Evolutionary conservation across 1,140 invertebrate species (phyloP).

Genomic region (Nylanderia fulva): DNA sequence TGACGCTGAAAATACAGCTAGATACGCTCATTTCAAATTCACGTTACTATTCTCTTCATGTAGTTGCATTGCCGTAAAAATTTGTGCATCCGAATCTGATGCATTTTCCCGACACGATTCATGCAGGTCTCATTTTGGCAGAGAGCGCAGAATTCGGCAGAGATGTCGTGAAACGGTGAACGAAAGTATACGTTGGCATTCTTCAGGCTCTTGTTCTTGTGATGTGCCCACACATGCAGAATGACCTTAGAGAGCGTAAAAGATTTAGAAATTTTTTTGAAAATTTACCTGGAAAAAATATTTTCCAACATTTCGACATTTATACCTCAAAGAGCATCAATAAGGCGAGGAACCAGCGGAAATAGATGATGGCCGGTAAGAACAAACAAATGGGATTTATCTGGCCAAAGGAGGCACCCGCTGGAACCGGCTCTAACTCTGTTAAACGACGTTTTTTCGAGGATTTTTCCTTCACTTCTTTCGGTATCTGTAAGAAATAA

Average conservation of each 20-base stretch:
- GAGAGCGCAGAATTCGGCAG: conserved; percentile 87
- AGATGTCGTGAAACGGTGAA: conserved; percentile 86
- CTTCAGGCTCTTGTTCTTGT: conserved; percentile 85
- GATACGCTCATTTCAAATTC: conserved; percentile 12
- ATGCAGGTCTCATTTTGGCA: conserved; percentile 86
- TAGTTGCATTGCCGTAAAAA: conserved; percentile 81
- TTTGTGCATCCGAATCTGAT: conserved; percentile 82
- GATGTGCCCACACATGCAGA: conserved; percentile 87
- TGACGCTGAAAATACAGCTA: neutral
- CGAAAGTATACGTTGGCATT: conserved; percentile 86
- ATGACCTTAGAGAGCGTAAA: too few species aligned
- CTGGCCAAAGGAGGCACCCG: conserved; percentile 79
- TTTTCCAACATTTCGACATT: conserved; percentile 3
- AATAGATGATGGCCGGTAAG: conserved; percentile 79
- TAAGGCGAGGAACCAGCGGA: conserved; percentile 78
- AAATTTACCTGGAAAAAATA: neutral
- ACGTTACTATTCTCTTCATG: conserved; percentile 82
- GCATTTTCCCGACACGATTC: conserved; percentile 84
- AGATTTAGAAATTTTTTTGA: too few species aligned
- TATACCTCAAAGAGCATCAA: conserved; percentile 77
- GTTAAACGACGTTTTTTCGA: conserved; percentile 65
- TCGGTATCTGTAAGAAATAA: conserved; percentile 77
- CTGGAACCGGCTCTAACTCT: conserved; percentile 73
- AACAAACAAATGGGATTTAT: conserved; percentile 81
- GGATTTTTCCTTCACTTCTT: conserved; percentile 75